phyloP scores from a whole-genome alignment of 2,113 vertebrate species.

The Tachysurus fulvidraco region DNA sequence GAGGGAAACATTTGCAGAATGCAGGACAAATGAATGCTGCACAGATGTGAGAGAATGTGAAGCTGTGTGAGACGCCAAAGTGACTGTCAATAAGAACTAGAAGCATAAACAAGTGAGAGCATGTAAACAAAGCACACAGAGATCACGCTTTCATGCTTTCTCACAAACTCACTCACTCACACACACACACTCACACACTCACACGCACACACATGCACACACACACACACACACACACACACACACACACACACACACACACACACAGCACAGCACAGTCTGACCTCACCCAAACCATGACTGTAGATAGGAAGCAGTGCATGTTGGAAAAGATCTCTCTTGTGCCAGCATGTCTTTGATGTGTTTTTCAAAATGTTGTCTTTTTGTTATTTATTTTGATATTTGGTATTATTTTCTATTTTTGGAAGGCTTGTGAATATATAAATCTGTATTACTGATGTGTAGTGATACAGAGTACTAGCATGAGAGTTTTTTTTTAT shows the following conservation, averaged over 20 bases:
- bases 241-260: slow-evolving; percentile 59
- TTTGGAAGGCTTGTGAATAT: slow-evolving; percentile 80
- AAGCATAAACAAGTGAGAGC: slow-evolving; percentile 62
- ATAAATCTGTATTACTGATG: slow-evolving; percentile 79
- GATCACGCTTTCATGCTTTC: slow-evolving; percentile 47
- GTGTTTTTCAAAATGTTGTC: slow-evolving; percentile 71
- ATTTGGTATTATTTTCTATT: slow-evolving; percentile 76
- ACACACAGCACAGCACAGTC: slow-evolving; percentile 48
- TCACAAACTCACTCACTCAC: slow-evolving; percentile 47
- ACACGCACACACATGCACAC: slow-evolving; percentile 58
- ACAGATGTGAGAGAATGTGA: slow-evolving; percentile 1
- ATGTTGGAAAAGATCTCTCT: slow-evolving; percentile 72
- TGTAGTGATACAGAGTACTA: slow-evolving; percentile 79
- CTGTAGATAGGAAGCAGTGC: slow-evolving; percentile 72
- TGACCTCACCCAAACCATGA: slow-evolving; percentile 46
- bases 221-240: slow-evolving; percentile 59
- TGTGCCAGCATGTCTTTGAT: slow-evolving; percentile 78
- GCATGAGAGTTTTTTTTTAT: slow-evolving; percentile 79
- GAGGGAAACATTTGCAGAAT: not conserved
- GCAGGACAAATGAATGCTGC: slow-evolving; percentile 32
- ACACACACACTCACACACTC: slow-evolving; percentile 54
- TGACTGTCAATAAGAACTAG: slow-evolving; percentile 32
- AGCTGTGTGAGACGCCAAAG: slow-evolving; percentile 8
- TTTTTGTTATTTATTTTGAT: slow-evolving; percentile 67
- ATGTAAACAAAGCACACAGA: slow-evolving; percentile 40